phyloP scores from a whole-genome alignment of 2,113 vertebrate genomes.

The Toxostoma redivivum region DNA sequence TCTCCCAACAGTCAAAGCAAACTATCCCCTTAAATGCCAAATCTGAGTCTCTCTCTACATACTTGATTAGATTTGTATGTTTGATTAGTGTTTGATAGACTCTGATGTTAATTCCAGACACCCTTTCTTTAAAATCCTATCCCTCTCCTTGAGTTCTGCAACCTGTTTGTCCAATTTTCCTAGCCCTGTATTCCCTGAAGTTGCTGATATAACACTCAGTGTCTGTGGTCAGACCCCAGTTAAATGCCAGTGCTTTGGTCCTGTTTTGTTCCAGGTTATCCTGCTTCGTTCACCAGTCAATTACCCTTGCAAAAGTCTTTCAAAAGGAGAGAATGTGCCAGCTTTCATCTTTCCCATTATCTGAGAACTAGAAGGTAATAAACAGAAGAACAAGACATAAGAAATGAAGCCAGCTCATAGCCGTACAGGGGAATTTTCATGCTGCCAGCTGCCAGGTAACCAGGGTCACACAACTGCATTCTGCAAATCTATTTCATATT shows the following conservation, averaged over 20 bases:
- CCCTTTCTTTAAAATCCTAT: background rate
- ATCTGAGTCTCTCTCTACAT: background rate
- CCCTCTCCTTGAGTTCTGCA: background rate
- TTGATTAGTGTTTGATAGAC: background rate
- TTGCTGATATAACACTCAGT: background rate
- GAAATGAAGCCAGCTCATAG: background rate
- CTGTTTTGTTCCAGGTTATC: background rate
- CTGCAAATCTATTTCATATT: background rate
- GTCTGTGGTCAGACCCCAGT: background rate
- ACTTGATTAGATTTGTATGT: background rate
- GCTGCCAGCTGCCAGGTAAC: background rate
- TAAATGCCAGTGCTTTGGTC: background rate
- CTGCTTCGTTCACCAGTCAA: background rate
- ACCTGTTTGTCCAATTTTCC: background rate
- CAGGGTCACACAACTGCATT: background rate
- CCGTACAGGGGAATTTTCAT: background rate
- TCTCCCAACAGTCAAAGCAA: background rate
- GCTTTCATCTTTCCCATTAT: background rate
- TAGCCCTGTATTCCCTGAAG: background rate
- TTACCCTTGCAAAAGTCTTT: background rate
- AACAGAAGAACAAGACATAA: background rate
- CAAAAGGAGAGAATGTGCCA: background rate
- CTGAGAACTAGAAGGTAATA: background rate
- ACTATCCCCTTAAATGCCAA: background rate
- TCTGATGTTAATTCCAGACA: background rate